Percentiles rank a stretch among this genome's conserved stretches.
These are phyloP conservation scores for Periophthalmus magnuspinnatus DNA, from an alignment of 2,797 vertebrate genomes.

Conservation along the genomic window DNA sequence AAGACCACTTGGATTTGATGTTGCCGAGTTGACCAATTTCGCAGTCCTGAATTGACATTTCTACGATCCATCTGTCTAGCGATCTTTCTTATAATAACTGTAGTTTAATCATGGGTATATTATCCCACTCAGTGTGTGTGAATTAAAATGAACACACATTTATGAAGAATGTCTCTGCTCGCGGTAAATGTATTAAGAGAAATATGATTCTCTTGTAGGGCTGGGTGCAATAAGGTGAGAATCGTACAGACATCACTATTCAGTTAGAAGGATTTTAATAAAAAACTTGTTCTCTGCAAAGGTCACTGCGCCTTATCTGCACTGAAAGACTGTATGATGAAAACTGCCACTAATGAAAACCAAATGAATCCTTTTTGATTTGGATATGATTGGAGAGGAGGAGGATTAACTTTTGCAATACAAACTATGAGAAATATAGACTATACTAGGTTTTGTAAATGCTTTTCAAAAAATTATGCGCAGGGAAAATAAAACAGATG, in stretches of 20 bases:
- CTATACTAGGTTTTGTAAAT: neutral
- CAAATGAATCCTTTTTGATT: constrained; percentile 7
- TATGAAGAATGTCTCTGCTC: neutral
- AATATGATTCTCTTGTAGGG: constrained; percentile 24
- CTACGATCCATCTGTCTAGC: neutral
- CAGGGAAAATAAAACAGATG: too few relatives aligned
- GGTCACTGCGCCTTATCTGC: constrained; percentile 26
- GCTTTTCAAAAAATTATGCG: neutral
- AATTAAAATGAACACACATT: constrained; percentile 11
- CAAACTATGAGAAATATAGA: constrained; percentile 4
- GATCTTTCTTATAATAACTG: neutral
- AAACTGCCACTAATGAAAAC: constrained; percentile 26
- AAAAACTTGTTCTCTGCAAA: constrained; percentile 34
- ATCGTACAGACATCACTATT: constrained; percentile 22
- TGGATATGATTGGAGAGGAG: constrained; percentile 12
- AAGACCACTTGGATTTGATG: neutral
- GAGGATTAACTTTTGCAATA: neutral
- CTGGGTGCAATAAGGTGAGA: constrained; percentile 26
- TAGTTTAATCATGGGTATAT: constrained; percentile 1
- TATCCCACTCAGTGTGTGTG: neutral
- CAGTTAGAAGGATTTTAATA: constrained; percentile 29
- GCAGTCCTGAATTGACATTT: neutral
- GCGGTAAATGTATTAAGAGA: constrained; percentile 23
- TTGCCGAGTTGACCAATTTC: neutral
- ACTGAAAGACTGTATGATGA: constrained; percentile 26